Evolutionary conservation across 1,140 invertebrate species (phyloP), one percentile per base, ranked within the genome.

Genomic region (Papilio machaon): DNA sequence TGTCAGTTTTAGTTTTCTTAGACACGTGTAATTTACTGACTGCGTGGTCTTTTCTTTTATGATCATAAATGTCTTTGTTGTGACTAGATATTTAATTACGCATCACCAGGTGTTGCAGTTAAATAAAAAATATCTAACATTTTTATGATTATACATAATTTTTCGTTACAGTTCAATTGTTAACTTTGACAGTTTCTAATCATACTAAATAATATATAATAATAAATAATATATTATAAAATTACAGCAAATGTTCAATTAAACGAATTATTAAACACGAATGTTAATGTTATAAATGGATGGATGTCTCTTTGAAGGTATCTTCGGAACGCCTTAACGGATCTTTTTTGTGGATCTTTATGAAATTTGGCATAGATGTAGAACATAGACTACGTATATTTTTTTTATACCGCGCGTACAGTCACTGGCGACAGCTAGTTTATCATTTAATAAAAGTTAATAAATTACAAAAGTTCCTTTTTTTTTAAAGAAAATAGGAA

Each of bases 71-170:
- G 30, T 35, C 6, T 35, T 15, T 70, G 15, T 70, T 70, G 35
- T 70, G 64, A 70, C 30, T 6, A 5, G 19, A 70, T 70, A 70
- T 35, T 70, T 30, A 52, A 47, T 76, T 76, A 76, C 46, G 43
- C 74, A 52, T 76, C 74, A 19, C 46, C 74, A 76, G 46, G 47
- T 76, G 46, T 52, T 19, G 47, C 17, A 46, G 73, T 23, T 52
- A 30, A 19, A n/a, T 74, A n/a, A 19, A n/a, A 47, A 19, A 47
- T 74, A 19, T 10, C n/a, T 19, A n/a, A 38, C 38, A 46, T 74
- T 47, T 73, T 74, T 46, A 74, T 46, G 13, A 74, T n/a, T 17
- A n/a, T 47, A 46, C 64, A 67, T 67, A 10, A 30, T 35, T 30
- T 15, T 30, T 15, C 35, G 30, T 35, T 35, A 30, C 54, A 6